Conservation (phyloP, 2,797 vertebrate genomes). For the Myripristis murdjan region DNA sequence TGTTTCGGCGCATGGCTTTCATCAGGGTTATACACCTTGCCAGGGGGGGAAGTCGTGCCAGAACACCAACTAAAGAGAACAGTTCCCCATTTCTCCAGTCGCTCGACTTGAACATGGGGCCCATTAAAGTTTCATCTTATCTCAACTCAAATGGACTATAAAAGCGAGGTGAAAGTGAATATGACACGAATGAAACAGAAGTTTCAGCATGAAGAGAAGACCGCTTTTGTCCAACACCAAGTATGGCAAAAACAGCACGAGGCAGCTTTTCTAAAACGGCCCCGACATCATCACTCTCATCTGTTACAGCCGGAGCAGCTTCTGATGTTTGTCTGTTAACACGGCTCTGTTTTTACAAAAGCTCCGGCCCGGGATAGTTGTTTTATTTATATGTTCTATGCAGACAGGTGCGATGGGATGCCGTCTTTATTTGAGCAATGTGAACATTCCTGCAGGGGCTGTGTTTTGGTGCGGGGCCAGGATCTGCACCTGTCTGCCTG, state of each 20-base stretch:
- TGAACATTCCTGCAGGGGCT: slow-evolving; percentile 28
- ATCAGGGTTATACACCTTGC: no score
- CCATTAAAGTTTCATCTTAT: background rate
- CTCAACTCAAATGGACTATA: background rate
- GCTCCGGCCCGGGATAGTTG: background rate
- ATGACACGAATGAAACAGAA: no score
- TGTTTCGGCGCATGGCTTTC: no score
- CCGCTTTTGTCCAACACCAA: slow-evolving; percentile 26
- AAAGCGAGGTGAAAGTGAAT: background rate
- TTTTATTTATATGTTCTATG: slow-evolving; percentile 59
- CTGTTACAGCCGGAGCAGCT: slow-evolving; percentile 18
- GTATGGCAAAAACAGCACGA: slow-evolving; percentile 2
- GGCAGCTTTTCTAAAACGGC: slow-evolving; percentile 6
- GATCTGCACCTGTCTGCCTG: slow-evolving; percentile 63
- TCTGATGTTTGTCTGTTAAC: slow-evolving; percentile 22
- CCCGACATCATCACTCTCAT: slow-evolving; percentile 16
- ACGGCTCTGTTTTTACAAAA: slow-evolving; percentile 38
- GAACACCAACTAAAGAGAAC: no score
- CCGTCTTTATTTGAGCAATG: slow-evolving; percentile 34
- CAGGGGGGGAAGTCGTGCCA: no score
- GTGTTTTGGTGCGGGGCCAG: slow-evolving; percentile 38
- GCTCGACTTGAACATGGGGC: background rate
- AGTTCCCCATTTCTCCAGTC: background rate
- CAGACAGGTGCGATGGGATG: slow-evolving; percentile 5
- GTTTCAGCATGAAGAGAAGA: no score